phyloP scores from a whole-genome alignment of 1,140 invertebrate species.

The Zaprionus camerounensis region DNA sequence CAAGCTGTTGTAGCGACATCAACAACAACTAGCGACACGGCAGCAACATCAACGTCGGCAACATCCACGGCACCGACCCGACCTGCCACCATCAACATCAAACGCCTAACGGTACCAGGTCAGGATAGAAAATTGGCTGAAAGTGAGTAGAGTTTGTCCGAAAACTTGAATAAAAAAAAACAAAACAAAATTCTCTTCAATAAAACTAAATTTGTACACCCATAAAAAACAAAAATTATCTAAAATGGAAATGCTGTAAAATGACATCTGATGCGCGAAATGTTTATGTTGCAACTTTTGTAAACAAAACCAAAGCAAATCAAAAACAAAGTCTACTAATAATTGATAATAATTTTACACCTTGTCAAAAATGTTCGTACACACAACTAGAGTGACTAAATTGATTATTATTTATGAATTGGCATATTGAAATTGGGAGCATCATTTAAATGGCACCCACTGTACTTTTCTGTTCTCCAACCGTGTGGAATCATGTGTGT shows the following conservation, averaged over 20 bases:
- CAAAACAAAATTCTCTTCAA: conserved; percentile 55
- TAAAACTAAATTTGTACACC: conserved; percentile 49
- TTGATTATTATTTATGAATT: conserved; percentile 69
- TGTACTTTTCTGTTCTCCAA: conserved; percentile 42
- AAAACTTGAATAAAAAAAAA: conserved; percentile 68
- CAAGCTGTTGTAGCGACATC: conserved; percentile 35
- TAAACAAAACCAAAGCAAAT: conserved; percentile 37
- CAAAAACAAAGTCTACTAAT: conserved; percentile 50
- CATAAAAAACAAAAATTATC: conserved; percentile 45
- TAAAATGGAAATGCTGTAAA: conserved; percentile 76
- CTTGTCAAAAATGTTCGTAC: conserved; percentile 66
- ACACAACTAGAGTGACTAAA: conserved; percentile 60
- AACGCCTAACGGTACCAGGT: conserved; percentile 82
- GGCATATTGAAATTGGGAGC: conserved; percentile 56
- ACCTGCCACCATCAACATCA: conserved; percentile 77
- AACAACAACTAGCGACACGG: conserved; percentile 26
- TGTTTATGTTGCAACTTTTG: conserved; percentile 80
- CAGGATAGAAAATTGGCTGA: conserved; percentile 83
- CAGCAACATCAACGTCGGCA: conserved; percentile 37
- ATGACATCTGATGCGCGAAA: conserved; percentile 76
- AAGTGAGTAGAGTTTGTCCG: conserved; percentile 83
- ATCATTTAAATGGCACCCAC: conserved; percentile 35
- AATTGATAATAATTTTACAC: conserved; percentile 71
- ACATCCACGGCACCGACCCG: conserved; percentile 54
- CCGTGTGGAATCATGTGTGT: conserved; percentile 68